These are phyloP conservation scores for Pogonus chalceus DNA, from an alignment of 1,140 invertebrate genomes.

Conservation along the genomic window DNA sequence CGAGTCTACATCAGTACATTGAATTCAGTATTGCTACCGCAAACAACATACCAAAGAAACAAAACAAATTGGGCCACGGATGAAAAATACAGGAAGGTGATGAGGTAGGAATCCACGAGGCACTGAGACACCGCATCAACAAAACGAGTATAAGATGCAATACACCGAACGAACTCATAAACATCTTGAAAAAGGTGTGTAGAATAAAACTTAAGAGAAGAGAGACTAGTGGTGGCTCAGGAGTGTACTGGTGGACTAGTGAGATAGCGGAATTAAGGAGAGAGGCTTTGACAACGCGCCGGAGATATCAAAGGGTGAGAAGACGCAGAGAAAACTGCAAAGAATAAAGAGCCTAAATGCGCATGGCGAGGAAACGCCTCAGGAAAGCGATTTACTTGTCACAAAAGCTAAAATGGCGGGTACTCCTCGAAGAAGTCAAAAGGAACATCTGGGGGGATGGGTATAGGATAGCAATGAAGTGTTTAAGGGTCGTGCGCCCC, in stretches of 20 bases:
- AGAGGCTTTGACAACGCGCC: neutral
- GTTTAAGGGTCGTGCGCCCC: neutral
- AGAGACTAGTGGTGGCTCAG: too few relatives aligned
- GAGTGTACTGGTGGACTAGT: neutral
- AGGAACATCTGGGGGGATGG: neutral
- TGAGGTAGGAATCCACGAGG: neutral
- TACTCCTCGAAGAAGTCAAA: neutral
- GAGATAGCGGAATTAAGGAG: neutral
- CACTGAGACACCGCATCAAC: neutral
- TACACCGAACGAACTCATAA: neutral
- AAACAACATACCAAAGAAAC: neutral
- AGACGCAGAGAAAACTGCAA: constrained; percentile 1
- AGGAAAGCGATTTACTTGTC: constrained; percentile 9
- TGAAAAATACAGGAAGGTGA: too few relatives aligned
- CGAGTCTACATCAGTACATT: neutral
- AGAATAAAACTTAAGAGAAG: too few relatives aligned
- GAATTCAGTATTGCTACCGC: neutral
- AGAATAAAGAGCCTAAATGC: constrained; percentile 11
- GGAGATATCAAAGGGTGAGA: neutral
- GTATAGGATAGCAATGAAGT: neutral
- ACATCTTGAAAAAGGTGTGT: neutral
- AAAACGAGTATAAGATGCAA: neutral
- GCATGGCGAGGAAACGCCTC: constrained; percentile 11
- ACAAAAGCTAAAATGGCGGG: neutral
- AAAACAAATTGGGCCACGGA: too few relatives aligned